phyloP scores from a whole-genome alignment of 2,113 vertebrate species.

The Perca schrenkii region DNA sequence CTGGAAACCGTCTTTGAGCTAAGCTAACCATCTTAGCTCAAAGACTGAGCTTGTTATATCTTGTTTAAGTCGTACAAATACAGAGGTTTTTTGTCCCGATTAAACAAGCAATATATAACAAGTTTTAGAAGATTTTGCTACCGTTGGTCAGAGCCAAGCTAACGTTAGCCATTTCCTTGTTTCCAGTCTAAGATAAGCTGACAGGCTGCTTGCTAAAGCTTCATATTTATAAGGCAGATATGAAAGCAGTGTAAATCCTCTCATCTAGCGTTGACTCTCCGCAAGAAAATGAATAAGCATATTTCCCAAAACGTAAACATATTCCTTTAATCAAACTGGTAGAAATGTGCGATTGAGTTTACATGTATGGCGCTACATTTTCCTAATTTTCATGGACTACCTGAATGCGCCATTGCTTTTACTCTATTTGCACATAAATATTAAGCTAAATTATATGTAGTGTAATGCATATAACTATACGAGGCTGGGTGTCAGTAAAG shows the following conservation, averaged over 20 bases:
- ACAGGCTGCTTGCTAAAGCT: not conserved
- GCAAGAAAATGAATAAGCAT: not conserved
- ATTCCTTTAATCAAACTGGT: not conserved
- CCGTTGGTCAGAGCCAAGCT: not conserved
- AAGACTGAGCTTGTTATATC: not conserved
- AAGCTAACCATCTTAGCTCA: not conserved
- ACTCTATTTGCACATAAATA: conserved; percentile 71
- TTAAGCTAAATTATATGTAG: conserved; percentile 50
- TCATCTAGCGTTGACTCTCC: not conserved
- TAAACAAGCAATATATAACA: not conserved
- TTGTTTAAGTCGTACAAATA: not conserved
- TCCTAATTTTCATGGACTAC: conserved; percentile 4
- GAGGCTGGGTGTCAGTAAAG: conserved; percentile 19
- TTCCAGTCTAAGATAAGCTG: not conserved
- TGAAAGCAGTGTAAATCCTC: not conserved
- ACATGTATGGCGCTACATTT: not conserved
- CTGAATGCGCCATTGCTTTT: conserved; percentile 30
- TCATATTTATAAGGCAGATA: not conserved
- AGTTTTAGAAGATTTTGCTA: not conserved
- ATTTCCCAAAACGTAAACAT: conserved; percentile 12
- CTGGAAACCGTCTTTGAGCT: not conserved
- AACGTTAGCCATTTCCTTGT: not conserved
- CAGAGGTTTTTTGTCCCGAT: no score
- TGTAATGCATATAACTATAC: conserved; percentile 20
- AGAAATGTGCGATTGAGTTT: not conserved